Evolutionary conservation across 2,797 vertebrate species (phyloP).

Genomic region (Peromyscus eremicus): DNA sequence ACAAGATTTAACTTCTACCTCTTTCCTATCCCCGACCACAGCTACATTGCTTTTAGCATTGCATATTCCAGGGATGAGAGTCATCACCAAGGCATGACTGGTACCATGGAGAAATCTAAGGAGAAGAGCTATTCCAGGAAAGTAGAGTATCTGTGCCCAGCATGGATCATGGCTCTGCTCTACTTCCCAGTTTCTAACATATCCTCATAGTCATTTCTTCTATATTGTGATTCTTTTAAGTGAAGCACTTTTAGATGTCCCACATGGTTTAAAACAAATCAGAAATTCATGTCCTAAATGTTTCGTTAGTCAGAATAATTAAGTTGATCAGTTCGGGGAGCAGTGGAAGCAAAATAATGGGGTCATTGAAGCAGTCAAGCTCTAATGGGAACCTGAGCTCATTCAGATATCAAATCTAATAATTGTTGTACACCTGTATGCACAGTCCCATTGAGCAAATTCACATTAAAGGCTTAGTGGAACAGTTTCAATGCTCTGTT

Average conservation of each 20-base stretch:
- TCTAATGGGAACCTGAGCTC: constrained; percentile 88
- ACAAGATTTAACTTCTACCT: constrained; percentile 14
- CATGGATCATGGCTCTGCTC: constrained; percentile 67
- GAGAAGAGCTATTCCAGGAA: constrained; percentile 33
- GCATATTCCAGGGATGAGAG: neutral
- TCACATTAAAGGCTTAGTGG: constrained; percentile 83
- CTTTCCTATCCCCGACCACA: neutral
- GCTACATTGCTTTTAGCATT: constrained; percentile 46
- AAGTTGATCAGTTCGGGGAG: constrained; percentile 89
- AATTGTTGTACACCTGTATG: constrained; percentile 89
- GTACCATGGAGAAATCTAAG: constrained; percentile 49
- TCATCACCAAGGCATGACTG: neutral
- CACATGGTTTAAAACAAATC: constrained; percentile 87
- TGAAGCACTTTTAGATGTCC: constrained; percentile 85
- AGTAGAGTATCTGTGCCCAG: constrained; percentile 17
- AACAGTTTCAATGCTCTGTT: constrained; percentile 72
- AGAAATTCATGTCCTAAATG: constrained; percentile 87
- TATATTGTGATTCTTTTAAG: constrained; percentile 75
- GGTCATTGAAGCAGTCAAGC: constrained; percentile 87
- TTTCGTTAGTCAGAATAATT: constrained; percentile 90
- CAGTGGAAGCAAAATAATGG: constrained; percentile 87
- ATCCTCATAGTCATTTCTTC: constrained; percentile 55
- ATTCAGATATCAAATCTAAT: constrained; percentile 89
- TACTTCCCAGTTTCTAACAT: constrained; percentile 75
- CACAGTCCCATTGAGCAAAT: constrained; percentile 84